Conservation (phyloP, 2,888 invertebrate species). For the Acrobasis consociella region DNA sequence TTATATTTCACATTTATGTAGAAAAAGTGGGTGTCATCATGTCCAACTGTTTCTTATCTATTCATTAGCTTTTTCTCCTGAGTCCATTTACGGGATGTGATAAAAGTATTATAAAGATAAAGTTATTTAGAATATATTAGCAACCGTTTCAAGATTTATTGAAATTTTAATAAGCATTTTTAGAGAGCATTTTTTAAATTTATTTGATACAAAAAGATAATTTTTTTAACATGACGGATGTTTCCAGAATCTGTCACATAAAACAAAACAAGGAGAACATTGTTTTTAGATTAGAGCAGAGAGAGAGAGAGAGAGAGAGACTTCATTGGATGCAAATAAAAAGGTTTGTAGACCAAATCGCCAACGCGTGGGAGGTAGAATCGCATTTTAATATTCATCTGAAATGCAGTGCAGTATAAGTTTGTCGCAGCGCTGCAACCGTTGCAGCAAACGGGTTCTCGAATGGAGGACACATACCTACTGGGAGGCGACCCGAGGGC, state of each 20-base stretch:
- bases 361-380: not conserved
- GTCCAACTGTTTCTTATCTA: not conserved
- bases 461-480: slow-evolving; percentile 38
- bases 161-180: too few species aligned
- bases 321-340: not conserved
- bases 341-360: not conserved
- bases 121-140: too few species aligned
- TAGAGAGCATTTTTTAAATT: too few species aligned
- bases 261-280: too few species aligned
- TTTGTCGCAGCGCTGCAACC: slow-evolving; percentile 34
- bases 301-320: too few species aligned
- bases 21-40: not conserved
- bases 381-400: not conserved
- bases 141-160: too few species aligned
- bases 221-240: too few species aligned
- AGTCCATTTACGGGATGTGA: not conserved
- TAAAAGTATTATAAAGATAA: too few species aligned
- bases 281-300: too few species aligned
- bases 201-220: too few species aligned
- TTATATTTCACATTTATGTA: not conserved
- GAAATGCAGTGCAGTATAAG: slow-evolving; percentile 16
- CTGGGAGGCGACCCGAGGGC: slow-evolving; percentile 33
- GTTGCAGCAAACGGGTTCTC: slow-evolving; percentile 38
- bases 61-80: not conserved
- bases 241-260: too few species aligned